Base-by-base conservation (phyloP, 53 echinoderm and acorn worm genomes). In the Temnopleurus reevesii region DNA sequence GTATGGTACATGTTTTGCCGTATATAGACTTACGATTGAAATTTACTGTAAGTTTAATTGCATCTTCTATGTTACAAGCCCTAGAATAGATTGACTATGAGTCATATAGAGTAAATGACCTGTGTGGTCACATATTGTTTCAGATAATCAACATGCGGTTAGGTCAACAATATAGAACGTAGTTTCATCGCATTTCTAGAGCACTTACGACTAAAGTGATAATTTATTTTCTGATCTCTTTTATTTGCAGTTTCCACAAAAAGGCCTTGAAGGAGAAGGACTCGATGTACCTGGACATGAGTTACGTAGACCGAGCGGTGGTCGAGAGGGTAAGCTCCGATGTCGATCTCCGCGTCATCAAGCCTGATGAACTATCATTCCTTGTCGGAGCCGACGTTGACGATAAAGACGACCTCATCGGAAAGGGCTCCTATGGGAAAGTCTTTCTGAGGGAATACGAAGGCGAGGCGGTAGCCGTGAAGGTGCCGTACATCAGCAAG, bases 181-280 rank as follows among this genome's bases (percentile, higher is more conserved):
- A n/a, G n/a, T n/a, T n/a, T n/a, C n/a, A n/a, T n/a, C n/a, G n/a
- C n/a, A n/a, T n/a, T n/a, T n/a, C n/a, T n/a, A n/a, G n/a, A n/a
- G n/a, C n/a, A n/a, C n/a, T n/a, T n/a, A n/a, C n/a, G n/a, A n/a
- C n/a, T n/a, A n/a, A n/a, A n/a, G n/a, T n/a, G n/a, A n/a, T n/a
- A n/a, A n/a, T n/a, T n/a, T n/a, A n/a, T n/a, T n/a, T n/a, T n/a
- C n/a, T n/a, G n/a, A n/a, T n/a, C n/a, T n/a, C n/a, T n/a, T n/a
- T n/a, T n/a, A n/a, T n/a, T n/a, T n/a, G n/a, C 58, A 84, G 88
- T 9, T 87, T 87, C 46, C 88, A 87, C 49, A 66, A 87, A 53
- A 4, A 66, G 4, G 35, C 27, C 17, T 49, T 87, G 19, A 17
- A 47, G 17, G 53, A 65, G 4, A 28, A 33, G 23, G 71, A 55